Evolutionary conservation across 2,888 invertebrate genomes (phyloP).

Genomic region (Drosophila formosana): DNA sequence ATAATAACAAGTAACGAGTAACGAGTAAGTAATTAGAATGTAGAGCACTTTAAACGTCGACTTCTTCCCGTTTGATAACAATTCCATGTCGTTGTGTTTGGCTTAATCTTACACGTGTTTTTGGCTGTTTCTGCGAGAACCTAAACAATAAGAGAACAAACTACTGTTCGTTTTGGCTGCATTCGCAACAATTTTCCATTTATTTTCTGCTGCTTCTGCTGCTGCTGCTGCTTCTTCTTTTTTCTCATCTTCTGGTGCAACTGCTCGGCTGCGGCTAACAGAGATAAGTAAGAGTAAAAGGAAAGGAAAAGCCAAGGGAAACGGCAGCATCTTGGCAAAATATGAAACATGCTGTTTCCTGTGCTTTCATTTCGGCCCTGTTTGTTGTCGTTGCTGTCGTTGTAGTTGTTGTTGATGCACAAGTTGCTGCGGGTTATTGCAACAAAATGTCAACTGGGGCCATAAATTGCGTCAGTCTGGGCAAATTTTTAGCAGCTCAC

Average conservation of each 20-base stretch:
- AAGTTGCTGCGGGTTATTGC: constrained; percentile 70
- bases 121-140: constrained; percentile 16
- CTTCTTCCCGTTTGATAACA: background rate
- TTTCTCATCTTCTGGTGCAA: constrained; percentile 27
- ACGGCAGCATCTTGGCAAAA: constrained; percentile 51
- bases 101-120: constrained; percentile 36
- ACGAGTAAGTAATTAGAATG: background rate
- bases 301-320: constrained; percentile 12
- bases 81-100: constrained; percentile 1
- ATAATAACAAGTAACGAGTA: background rate
- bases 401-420: constrained; percentile 32
- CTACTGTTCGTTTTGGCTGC: constrained; percentile 36
- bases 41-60: background rate
- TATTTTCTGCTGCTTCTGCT: constrained; percentile 37
- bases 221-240: constrained; percentile 36
- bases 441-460: constrained; percentile 73
- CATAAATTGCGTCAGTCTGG: constrained; percentile 76
- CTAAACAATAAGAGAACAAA: constrained; percentile 35
- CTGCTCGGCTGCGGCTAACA: background rate
- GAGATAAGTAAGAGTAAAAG: constrained; percentile 32
- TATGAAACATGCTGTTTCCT: constrained; percentile 54
- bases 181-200: constrained; percentile 63
- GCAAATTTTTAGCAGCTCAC: constrained; percentile 61
- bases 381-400: constrained; percentile 16
- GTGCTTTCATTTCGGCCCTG: constrained; percentile 36